Base-by-base conservation (phyloP, 2,113 vertebrate species). In the Carettochelys insculpta region DNA sequence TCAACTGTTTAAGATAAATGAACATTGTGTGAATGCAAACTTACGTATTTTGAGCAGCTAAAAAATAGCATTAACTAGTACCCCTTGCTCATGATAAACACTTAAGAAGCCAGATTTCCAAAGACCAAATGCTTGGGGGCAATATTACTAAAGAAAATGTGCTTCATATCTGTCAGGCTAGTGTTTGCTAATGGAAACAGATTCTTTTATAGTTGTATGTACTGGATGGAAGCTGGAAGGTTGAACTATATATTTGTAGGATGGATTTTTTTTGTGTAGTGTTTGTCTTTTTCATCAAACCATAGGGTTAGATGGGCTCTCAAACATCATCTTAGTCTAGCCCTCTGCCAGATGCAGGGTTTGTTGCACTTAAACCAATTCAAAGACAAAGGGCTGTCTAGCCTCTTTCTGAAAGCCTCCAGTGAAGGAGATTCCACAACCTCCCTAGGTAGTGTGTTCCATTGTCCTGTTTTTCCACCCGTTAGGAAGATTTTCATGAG, bases 71-170 rank as follows among this genome's bases (percentile, higher is more conserved):
- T 4, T 41, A 10, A 73, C 25, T 25, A 27, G 43, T 75, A 27
- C 41, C 71, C 25, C 71, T 43, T 75, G 71, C 41, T 4, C 43
- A 27, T 43, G 43, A 24, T 75, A 45, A 75, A 75, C 14, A 38
- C 38, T 22, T 22, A 45, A 14, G 24, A 75, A 45, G 71, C 41
- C 71, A 43, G 24, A 43, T 29, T 45, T 24, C 6, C 22, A 25
- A 25, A 45, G 20, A 75, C 45, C 43, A 45, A 38, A 2, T 17
- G 3, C 41, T n/a, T 1, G 77, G 77, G 82, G 4, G 19, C 3
- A 0, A 34, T 6, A 3, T 5, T 24, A 0, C 4, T 11, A 51
- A 31, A 73, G 22, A 8, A 17, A 48, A 11, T 27, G 38, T 45
- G 2, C 38, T 22, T 38, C 10, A 0, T 9, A 14, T 3, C 51